Percentiles rank a stretch among this genome's conserved stretches.
Evolutionary conservation across 2,888 invertebrate species (phyloP).

Genomic region (Amorpha juglandis): DNA sequence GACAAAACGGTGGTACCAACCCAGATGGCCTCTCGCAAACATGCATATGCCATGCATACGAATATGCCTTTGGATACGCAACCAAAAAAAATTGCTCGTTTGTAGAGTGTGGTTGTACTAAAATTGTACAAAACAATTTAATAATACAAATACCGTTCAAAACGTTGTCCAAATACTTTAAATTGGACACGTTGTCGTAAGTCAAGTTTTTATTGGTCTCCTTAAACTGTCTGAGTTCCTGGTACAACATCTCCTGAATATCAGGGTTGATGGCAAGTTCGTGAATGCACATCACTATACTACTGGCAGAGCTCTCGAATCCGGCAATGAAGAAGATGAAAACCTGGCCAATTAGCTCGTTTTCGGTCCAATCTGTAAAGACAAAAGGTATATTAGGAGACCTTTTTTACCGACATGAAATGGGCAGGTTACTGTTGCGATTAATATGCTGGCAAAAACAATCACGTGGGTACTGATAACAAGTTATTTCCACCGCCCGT

Average conservation of each 20-base stretch:
- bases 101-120: background rate
- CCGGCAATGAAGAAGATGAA: conserved; percentile 72
- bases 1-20: no score
- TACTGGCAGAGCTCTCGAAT: conserved; percentile 64
- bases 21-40: no score
- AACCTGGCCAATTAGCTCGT: conserved; percentile 68
- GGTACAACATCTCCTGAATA: conserved; percentile 68
- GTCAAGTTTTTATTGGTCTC: conserved; percentile 45
- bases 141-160: conserved; percentile 51
- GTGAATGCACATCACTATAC: conserved; percentile 61
- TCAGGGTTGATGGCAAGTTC: conserved; percentile 56
- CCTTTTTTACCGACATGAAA: background rate
- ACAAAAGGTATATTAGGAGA: background rate
- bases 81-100: background rate
- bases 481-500: no score
- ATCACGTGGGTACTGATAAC: no score
- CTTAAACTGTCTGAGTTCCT: conserved; percentile 54
- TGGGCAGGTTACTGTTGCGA: background rate
- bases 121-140: background rate
- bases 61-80: no score
- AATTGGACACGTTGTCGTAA: conserved; percentile 52
- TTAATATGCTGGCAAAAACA: no score
- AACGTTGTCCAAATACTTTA: conserved; percentile 63
- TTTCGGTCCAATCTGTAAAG: conserved; percentile 62
- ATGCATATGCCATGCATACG: no score